Evolutionary conservation across 2,888 invertebrate species (phyloP), one percentile per base, ranked within the genome.

Genomic region (Macrosoma leucophasiata): DNA sequence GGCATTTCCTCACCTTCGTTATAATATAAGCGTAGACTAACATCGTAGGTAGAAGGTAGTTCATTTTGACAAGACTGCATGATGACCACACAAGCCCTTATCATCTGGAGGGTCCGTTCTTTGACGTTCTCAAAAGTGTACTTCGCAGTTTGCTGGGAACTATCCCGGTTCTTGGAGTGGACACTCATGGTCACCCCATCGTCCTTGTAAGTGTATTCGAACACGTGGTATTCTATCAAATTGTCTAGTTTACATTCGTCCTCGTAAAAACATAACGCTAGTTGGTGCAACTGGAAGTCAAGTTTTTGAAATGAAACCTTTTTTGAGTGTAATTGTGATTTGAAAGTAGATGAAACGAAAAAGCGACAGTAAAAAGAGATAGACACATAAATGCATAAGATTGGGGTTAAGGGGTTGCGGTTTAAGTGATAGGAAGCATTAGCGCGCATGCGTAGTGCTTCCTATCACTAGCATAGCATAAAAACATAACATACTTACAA

Each of bases 191-290:
- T 48, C n/a, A 67, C 63, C n/a, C 57, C 66, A 0, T 56, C 57
- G 2, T 50, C 33, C 4, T 40, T 56, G 46, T 81, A 81, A 0
- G 53, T 19, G 39, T 73, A 82, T 40, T 78, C 71, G 41, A 82
- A 76, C 3, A 71, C 46, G 36, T 77, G 58, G 33, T 71, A 78
- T 32, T 82, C 82, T 1, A 69, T 31, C 4, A 82, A 48, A 32
- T 72, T 76, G n/a, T 73, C 76, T 2, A 41, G 24, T 14, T 52
- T 57, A 29, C 64, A 64, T 2, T 68, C 68, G 15, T 61, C 68
- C 11, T 72, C 69, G 52, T 81, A 79, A 42, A 82, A 75, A 39
- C 81, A 82, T 6, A 82, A 39, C 1, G 63, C 78, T 26, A 82
- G 44, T 48, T 73, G 65, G 8, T 71, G 65, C 0, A 81, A 57